These are phyloP conservation scores for Spinus pinus DNA, from an alignment of 2,797 vertebrate species.

Conservation along the genomic window DNA sequence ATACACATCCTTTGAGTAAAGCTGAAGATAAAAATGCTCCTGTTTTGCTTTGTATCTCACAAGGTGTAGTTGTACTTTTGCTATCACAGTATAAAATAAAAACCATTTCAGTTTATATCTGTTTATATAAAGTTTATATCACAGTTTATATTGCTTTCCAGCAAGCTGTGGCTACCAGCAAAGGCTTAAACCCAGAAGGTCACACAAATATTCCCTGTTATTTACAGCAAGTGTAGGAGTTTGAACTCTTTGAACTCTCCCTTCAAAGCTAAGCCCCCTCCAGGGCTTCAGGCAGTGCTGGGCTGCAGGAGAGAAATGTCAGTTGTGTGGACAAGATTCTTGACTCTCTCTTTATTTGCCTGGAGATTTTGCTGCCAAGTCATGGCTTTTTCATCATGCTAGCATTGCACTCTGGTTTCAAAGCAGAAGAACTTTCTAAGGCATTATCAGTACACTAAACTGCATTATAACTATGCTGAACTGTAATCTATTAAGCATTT, in stretches of 20 bases:
- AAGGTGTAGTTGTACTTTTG: neutral
- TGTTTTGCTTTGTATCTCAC: neutral
- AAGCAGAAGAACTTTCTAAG: neutral
- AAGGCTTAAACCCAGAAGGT: neutral
- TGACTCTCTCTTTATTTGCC: neutral
- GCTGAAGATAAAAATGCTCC: neutral
- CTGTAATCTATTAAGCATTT: neutral
- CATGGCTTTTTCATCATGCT: neutral
- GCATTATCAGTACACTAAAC: neutral
- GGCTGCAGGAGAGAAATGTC: neutral
- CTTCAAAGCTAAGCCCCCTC: neutral
- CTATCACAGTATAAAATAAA: neutral
- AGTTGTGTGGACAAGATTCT: neutral
- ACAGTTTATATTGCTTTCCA: neutral
- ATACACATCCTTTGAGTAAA: neutral
- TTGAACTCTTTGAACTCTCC: neutral
- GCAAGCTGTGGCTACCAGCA: neutral
- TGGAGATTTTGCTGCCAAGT: neutral
- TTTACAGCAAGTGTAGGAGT: neutral
- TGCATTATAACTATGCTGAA: neutral
- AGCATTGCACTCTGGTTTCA: neutral
- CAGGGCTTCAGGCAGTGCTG: neutral
- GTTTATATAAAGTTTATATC: neutral
- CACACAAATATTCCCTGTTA: neutral
- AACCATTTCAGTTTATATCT: neutral